Base-by-base conservation (phyloP, 2,797 vertebrate genomes). In the Percopsis omiscomaycus region DNA sequence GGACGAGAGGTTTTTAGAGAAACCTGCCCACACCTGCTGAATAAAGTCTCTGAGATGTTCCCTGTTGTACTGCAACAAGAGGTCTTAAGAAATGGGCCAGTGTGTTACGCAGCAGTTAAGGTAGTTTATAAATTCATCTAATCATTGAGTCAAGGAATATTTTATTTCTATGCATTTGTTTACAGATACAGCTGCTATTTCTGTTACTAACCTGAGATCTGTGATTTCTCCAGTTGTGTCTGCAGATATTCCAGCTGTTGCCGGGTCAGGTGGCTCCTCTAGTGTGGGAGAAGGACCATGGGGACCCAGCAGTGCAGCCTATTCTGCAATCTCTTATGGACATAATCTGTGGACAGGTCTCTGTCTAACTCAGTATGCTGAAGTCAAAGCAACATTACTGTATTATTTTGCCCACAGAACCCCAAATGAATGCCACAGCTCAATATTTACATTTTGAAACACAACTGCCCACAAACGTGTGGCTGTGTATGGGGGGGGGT, bases 211-310 rank as follows among this genome's bases (percentile, higher is more conserved):
- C 58, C 1, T 10, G 49, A 64, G 15, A 67, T 45, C 50, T 78
- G 48, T 64, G 22, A 30, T 69, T 53, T 55, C 61, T 71, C 16
- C 84, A 97, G 95, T 76, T 93, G 27, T 96, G 94, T 78, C 88
- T 98, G 71, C 94, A 95, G 74, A 80, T 94, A 13, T 98, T 96
- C 78, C 94, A 95, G 86, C 79, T 66, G 0, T 68, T 96, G 75
- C 83, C 93, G 0, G 57, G 78, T 47, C 86, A 93, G 0, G 76
- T 96, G 61, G 73, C 85, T 14, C 85, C 86, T 13, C 63, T 93
- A 1, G 91, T 91, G 5, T 95, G 94, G 94, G 81, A 77, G 0
- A 12, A 75, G 0, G 63, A 49, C 0, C 71, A 58, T 3, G 62
- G 60, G 6, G 72, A 55, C 0, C 64, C 69, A 15, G 48, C 73